These are phyloP conservation scores for Lasiommata megera DNA, from an alignment of 2,888 invertebrate genomes.

Conservation along the genomic window DNA sequence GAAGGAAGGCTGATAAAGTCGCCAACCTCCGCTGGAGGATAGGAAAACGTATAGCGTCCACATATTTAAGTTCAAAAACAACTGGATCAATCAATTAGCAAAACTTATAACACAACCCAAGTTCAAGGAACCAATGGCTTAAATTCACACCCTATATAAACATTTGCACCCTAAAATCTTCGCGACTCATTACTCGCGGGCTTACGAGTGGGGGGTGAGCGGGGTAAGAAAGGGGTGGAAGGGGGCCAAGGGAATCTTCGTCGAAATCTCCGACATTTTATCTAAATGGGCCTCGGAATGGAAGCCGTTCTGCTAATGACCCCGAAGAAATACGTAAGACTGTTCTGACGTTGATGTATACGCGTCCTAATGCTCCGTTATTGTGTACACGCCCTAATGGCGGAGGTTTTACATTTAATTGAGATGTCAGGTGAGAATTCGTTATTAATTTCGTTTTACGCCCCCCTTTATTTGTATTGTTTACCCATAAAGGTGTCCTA, in stretches of 20 bases:
- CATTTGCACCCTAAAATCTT: constrained; percentile 79
- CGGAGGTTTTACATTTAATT: constrained; percentile 19
- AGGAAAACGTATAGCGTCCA: neutral
- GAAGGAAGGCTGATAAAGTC: too few species aligned
- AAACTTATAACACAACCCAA: constrained; percentile 21
- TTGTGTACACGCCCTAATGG: constrained; percentile 26
- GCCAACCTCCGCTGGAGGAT: too few species aligned
- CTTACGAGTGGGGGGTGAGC: constrained; percentile 22
- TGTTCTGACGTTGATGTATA: constrained; percentile 54
- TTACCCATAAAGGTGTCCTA: too few species aligned
- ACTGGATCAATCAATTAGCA: constrained; percentile 27
- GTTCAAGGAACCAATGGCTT: constrained; percentile 44
- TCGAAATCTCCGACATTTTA: constrained; percentile 81
- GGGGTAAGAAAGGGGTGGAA: constrained; percentile 5
- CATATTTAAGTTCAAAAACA: constrained; percentile 6
- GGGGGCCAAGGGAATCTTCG: constrained; percentile 58
- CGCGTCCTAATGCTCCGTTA: constrained; percentile 26
- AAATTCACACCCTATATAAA: constrained; percentile 79
- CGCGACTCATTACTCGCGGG: constrained; percentile 76
- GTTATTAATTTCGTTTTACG: constrained; percentile 13
- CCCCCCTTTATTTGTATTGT: neutral
- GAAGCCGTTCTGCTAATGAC: constrained; percentile 77
- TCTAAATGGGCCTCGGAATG: constrained; percentile 80
- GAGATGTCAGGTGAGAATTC: constrained; percentile 25
- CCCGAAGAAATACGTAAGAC: constrained; percentile 75